Base-by-base conservation (phyloP, 2,888 invertebrate species). In the Caenorhabditis macrosperma region DNA sequence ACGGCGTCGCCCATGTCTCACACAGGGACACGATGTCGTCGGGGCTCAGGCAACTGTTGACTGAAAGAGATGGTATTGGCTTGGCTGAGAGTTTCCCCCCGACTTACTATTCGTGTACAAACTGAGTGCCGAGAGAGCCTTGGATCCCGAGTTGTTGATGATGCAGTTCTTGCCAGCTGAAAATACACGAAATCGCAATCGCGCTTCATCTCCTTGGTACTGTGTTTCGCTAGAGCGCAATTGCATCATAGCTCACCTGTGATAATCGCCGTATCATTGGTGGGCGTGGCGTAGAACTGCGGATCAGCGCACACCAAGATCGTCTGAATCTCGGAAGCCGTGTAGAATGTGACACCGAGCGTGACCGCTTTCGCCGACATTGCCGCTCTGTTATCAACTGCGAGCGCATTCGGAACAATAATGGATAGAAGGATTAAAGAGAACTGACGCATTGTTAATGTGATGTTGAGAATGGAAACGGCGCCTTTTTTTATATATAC, bases 41-140 rank as follows among this genome's bases (percentile, higher is more conserved):
- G 4, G 78, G 71, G 28, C 26, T 55, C 6, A 78, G 71, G n/a
- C 78, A 78, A 55, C 55, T 78, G 67, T 78, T 72, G 38, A 67
- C 69, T 77, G 55, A 20, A 54, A 52, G 12, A n/a, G n/a, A n/a
- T n/a, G n/a, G n/a, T n/a, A n/a, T n/a, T n/a, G n/a, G n/a, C n/a
- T n/a, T n/a, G n/a, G n/a, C n/a, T n/a, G n/a, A n/a, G n/a, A n/a
- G n/a, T n/a, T n/a, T n/a, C n/a, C n/a, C n/a, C n/a, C n/a, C n/a
- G n/a, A 46, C 66, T 75, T 17, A 75, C 75, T 68, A 12, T 50
- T 76, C 1, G 67, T 44, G n/a, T 77, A 77, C 22, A 77, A 26
- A 15, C 54, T 48, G 0, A 77, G 38, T 12, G 77, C 77, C 6
- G 69, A 17, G 1, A 67, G 17, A 1, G 64, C 77, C 59, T 77